phyloP scores from a whole-genome alignment of 2,797 vertebrate species.

The Erethizon dorsatum region DNA sequence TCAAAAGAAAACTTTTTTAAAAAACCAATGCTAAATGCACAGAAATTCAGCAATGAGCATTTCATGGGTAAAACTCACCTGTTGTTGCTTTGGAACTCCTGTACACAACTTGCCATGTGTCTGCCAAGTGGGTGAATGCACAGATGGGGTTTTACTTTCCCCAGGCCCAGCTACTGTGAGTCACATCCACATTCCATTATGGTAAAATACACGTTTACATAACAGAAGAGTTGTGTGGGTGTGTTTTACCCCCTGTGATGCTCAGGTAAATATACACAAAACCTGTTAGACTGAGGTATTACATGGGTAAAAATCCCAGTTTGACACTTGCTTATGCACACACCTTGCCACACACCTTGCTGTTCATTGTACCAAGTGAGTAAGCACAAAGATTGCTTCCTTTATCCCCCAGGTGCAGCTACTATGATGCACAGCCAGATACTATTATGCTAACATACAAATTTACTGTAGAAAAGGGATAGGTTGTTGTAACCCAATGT shows the following conservation, averaged over 20 bases:
- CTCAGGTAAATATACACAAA: neutral
- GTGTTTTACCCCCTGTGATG: neutral
- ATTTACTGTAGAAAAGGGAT: neutral
- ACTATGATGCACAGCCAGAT: neutral
- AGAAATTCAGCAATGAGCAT: neutral
- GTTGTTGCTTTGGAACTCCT: neutral
- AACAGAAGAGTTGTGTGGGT: neutral
- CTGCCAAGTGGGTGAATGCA: neutral
- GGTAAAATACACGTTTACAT: neutral
- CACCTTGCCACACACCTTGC: neutral
- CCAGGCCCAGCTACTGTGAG: neutral
- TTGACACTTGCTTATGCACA: neutral
- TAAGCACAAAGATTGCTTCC: neutral
- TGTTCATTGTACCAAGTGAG: neutral
- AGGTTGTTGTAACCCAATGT: neutral
- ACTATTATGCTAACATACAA: neutral
- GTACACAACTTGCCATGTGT: neutral
- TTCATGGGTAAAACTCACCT: neutral
- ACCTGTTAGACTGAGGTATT: neutral
- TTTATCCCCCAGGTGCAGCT: neutral
- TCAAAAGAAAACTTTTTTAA: neutral
- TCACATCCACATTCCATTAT: neutral
- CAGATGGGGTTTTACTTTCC: neutral
- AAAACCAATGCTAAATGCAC: neutral
- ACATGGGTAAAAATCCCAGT: neutral